These are phyloP conservation scores for Orchestes rusci DNA, from an alignment of 2,888 invertebrate genomes.

Conservation along the genomic window DNA sequence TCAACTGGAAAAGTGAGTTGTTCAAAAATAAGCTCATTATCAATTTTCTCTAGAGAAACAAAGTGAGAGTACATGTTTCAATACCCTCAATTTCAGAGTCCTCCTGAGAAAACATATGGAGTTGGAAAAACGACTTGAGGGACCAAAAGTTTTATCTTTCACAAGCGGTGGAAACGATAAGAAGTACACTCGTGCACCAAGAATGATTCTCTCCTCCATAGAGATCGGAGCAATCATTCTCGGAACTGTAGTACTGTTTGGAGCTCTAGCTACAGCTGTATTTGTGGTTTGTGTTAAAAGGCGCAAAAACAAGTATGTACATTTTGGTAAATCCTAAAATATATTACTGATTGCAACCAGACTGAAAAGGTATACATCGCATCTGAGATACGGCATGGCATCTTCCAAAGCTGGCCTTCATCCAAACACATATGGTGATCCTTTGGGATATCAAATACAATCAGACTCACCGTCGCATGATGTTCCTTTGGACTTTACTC, in stretches of 20 bases:
- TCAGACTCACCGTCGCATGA: conserved; percentile 35
- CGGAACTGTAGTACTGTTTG: conserved; percentile 73
- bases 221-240: conserved; percentile 76
- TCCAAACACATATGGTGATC: conserved; percentile 43
- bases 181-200: conserved; percentile 41
- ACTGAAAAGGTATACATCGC: conserved; percentile 25
- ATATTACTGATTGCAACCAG: conserved; percentile 1
- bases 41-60: background rate
- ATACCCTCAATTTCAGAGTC: conserved; percentile 46
- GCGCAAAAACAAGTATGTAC: conserved; percentile 46
- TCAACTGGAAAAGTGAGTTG: conserved; percentile 62
- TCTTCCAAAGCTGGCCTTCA: conserved; percentile 43
- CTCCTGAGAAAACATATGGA: conserved; percentile 54
- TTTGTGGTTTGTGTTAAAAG: conserved; percentile 65
- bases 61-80: background rate
- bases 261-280: conserved; percentile 70
- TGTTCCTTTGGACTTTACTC: conserved; percentile 33
- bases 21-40: background rate
- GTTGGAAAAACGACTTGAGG: conserved; percentile 57
- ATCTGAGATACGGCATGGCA: conserved; percentile 38
- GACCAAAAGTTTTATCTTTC: conserved; percentile 58
- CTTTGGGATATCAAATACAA: conserved; percentile 33
- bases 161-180: conserved; percentile 41
- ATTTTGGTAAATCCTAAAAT: background rate
- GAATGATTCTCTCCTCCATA: conserved; percentile 55